A percentile compares a stretch with the other conserved stretches of the same genome.
phyloP scores from a whole-genome alignment of 1,140 invertebrate species.

The Melitaea cinxia region DNA sequence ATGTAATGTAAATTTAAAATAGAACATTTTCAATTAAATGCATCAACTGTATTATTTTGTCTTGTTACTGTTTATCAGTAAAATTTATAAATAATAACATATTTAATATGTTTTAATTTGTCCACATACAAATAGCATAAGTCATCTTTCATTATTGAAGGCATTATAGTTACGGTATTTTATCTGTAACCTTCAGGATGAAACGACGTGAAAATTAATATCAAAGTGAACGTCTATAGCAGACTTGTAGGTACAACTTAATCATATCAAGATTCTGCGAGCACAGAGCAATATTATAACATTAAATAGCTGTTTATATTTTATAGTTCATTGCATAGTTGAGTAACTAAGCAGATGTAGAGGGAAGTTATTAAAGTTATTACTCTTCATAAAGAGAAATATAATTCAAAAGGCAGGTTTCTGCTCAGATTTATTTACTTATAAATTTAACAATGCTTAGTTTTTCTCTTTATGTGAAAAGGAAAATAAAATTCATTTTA shows the following conservation, averaged over 20 bases:
- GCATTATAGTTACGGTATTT: too few species aligned
- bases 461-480: too few species aligned
- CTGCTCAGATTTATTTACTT: too few species aligned
- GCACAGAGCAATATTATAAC: constrained; percentile 19
- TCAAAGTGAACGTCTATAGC: neutral
- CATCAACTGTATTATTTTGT: too few species aligned
- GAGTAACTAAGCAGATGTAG: constrained; percentile 17
- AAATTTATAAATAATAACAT: too few species aligned
- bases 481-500: too few species aligned
- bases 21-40: too few species aligned
- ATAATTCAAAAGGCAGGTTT: neutral
- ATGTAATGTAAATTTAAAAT: too few species aligned
- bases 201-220: neutral
- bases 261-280: neutral
- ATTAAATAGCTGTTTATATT: constrained; percentile 13
- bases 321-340: constrained; percentile 22
- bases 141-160: too few species aligned
- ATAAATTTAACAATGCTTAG: neutral
- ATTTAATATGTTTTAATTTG: too few species aligned
- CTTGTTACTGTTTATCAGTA: too few species aligned
- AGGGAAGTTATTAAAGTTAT: constrained; percentile 20
- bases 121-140: too few species aligned
- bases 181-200: neutral
- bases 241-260: neutral
- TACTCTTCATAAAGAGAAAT: neutral